These are phyloP conservation scores for Cephus pulcher DNA, from an alignment of 2,888 invertebrate species.

Conservation along the genomic window DNA sequence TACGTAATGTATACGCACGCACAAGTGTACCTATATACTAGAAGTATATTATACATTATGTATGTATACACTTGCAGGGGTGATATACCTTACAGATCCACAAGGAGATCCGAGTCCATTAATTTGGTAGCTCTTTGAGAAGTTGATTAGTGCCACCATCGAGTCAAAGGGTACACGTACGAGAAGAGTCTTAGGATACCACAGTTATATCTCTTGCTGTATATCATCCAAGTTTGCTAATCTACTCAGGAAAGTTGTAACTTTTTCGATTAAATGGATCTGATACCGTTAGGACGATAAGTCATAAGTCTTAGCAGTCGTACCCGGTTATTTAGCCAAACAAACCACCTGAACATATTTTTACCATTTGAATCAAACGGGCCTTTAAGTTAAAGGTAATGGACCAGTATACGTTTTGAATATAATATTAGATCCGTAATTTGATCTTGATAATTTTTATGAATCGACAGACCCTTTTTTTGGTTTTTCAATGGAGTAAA, in stretches of 20 bases:
- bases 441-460: background rate
- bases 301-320: background rate
- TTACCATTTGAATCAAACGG: background rate
- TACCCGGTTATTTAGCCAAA: background rate
- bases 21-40: background rate
- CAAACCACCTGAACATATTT: background rate
- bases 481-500: background rate
- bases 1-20: background rate
- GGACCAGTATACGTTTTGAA: background rate
- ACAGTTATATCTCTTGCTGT: background rate
- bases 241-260: background rate
- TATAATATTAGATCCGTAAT: background rate
- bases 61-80: background rate
- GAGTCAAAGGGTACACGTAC: background rate
- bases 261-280: background rate
- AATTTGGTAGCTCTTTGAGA: background rate
- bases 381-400: background rate
- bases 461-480: background rate
- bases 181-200: background rate
- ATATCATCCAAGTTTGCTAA: background rate
- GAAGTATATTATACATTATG: background rate
- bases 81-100: background rate
- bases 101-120: background rate
- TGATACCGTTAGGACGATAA: background rate
- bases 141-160: background rate